Conservation (phyloP, 2,888 invertebrate genomes). For the Cryptocephalus primarius region DNA sequence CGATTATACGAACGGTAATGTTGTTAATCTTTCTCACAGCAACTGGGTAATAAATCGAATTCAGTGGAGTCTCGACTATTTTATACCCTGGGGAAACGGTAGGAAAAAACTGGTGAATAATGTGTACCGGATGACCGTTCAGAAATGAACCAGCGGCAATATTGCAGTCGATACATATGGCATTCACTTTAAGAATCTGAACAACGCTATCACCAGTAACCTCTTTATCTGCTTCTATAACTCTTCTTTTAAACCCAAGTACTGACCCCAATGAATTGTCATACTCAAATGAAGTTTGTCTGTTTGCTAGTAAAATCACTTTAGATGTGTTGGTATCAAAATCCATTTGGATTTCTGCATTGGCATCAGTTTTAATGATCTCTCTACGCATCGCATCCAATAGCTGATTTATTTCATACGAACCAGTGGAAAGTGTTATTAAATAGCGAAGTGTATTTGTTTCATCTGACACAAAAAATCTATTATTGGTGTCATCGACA, state of each 20-base stretch:
- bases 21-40: constrained; percentile 17
- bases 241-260: not conserved
- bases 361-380: not conserved
- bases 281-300: not conserved
- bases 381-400: too few relatives aligned
- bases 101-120: constrained; percentile 19
- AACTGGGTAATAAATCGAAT: constrained; percentile 28
- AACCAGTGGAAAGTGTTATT: not conserved
- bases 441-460: too few relatives aligned
- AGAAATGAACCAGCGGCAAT: constrained; percentile 5
- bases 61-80: constrained; percentile 25
- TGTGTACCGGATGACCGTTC: constrained; percentile 6
- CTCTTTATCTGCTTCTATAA: not conserved
- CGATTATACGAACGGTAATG: constrained; percentile 21
- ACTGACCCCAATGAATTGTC: constrained; percentile 1
- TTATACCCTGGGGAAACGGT: constrained; percentile 25
- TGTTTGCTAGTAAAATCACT: not conserved
- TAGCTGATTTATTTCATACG: not conserved
- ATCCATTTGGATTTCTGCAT: not conserved
- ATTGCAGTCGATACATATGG: constrained; percentile 5
- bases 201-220: not conserved
- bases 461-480: too few relatives aligned
- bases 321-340: constrained; percentile 1
- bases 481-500: not conserved
- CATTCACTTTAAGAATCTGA: not conserved